A percentile compares a stretch with the other conserved stretches of the same genome.
phyloP scores from a whole-genome alignment of 2,113 vertebrate species.

The Herpetotheres cachinnans region DNA sequence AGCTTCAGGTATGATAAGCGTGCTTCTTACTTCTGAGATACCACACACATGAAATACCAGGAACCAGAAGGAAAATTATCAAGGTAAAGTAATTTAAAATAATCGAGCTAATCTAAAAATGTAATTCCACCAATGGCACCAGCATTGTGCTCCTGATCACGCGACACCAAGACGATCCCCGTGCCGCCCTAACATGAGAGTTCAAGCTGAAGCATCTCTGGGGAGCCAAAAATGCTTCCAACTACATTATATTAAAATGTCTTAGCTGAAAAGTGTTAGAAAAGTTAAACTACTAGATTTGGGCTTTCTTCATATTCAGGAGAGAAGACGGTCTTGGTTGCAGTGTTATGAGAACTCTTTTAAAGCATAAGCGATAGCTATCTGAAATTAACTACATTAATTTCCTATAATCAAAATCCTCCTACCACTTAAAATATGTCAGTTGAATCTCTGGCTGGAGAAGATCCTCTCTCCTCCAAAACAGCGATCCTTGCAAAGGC shows the following conservation, averaged over 20 bases:
- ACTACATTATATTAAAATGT: not conserved
- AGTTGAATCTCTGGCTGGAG: not conserved
- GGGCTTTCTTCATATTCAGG: not conserved
- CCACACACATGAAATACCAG: not conserved
- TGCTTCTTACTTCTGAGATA: not conserved
- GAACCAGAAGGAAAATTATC: not conserved
- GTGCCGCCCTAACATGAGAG: fast-evolving
- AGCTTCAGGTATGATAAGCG: not conserved
- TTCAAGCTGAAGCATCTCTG: not conserved
- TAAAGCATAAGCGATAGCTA: not conserved
- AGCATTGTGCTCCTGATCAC: not conserved
- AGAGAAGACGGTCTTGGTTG: not conserved
- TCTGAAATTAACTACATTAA: not conserved
- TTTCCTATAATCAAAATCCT: not conserved
- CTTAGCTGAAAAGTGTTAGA: not conserved
- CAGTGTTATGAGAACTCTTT: not conserved
- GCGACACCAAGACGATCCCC: not conserved
- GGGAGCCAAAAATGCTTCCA: not conserved
- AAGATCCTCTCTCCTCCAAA: too few species aligned
- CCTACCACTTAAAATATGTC: not conserved
- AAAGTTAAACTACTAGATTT: not conserved
- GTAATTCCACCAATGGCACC: not conserved
- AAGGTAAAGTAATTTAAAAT: not conserved
- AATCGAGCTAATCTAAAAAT: not conserved
- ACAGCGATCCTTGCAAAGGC: not conserved